phyloP scores from a whole-genome alignment of 2,797 vertebrate species.

The Sylvilagus floridanus region DNA sequence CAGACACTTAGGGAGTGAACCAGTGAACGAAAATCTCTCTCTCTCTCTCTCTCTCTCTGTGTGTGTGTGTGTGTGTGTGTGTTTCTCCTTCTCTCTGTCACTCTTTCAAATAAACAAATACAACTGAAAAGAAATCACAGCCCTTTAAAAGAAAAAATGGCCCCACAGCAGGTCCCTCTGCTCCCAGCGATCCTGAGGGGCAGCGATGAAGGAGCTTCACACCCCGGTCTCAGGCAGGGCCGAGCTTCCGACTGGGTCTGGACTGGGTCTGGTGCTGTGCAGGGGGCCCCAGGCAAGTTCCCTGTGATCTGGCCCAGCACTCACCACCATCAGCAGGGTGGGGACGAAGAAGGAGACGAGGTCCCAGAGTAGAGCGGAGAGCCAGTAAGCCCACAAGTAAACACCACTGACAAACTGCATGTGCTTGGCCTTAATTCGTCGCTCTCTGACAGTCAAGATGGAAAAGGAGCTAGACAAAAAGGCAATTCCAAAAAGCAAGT shows the following conservation, averaged over 20 bases:
- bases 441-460: constrained; percentile 94
- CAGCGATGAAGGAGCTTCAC: not conserved
- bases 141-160: no score
- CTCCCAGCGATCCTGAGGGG: not conserved
- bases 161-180: not conserved
- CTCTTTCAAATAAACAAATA: no score
- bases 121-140: no score
- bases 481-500: constrained; percentile 96
- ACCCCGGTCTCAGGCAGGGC: not conserved
- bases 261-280: not conserved
- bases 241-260: not conserved
- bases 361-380: constrained; percentile 96
- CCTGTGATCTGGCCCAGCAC: constrained; percentile 63
- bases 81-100: no score
- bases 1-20: no score
- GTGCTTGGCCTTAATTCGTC: constrained; percentile 94
- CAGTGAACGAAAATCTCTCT: no score
- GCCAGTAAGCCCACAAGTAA: constrained; percentile 94
- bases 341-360: constrained; percentile 95
- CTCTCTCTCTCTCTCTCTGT: no score
- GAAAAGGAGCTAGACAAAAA: constrained; percentile 97
- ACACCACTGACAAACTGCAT: constrained; percentile 95
- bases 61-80: no score
- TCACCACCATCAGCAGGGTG: constrained; percentile 94
- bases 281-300: not conserved